Evolutionary conservation across 2,797 vertebrate species (phyloP).

Genomic region (Halcyon smyrnensis): DNA sequence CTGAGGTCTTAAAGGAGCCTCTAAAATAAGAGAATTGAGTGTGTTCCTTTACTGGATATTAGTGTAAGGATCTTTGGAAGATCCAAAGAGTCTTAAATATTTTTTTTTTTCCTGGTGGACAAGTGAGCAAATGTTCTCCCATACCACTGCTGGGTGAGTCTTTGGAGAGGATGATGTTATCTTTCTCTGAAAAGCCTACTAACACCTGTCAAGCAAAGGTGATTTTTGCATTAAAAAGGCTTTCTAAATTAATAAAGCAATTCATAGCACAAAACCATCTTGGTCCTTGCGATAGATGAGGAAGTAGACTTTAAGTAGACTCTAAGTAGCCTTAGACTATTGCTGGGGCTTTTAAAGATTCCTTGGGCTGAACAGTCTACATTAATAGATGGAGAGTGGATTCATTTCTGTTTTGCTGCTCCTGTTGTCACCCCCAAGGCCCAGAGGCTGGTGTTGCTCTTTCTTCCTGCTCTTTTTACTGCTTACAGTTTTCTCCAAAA

Average conservation of each 20-base stretch:
- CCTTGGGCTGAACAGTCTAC: background rate
- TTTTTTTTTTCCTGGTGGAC: background rate
- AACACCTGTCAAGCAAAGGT: background rate
- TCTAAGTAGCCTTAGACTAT: background rate
- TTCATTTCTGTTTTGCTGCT: background rate
- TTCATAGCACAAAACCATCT: background rate
- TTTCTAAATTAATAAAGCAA: background rate
- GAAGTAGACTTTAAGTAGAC: background rate
- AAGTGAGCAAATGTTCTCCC: background rate
- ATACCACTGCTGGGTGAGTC: background rate
- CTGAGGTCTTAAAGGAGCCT: background rate
- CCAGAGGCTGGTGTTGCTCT: background rate
- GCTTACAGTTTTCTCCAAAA: conserved; percentile 20
- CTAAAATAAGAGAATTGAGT: background rate
- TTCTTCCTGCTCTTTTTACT: background rate
- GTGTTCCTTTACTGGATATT: background rate
- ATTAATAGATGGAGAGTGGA: background rate
- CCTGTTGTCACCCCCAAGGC: background rate
- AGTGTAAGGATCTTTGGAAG: background rate
- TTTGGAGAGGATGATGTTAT: background rate
- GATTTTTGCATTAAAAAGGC: background rate
- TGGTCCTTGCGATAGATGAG: background rate
- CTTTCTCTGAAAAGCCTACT: background rate
- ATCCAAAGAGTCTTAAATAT: background rate
- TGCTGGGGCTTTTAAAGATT: background rate